Conservation (phyloP, 2,888 invertebrate genomes). For the Molanna angustata region DNA sequence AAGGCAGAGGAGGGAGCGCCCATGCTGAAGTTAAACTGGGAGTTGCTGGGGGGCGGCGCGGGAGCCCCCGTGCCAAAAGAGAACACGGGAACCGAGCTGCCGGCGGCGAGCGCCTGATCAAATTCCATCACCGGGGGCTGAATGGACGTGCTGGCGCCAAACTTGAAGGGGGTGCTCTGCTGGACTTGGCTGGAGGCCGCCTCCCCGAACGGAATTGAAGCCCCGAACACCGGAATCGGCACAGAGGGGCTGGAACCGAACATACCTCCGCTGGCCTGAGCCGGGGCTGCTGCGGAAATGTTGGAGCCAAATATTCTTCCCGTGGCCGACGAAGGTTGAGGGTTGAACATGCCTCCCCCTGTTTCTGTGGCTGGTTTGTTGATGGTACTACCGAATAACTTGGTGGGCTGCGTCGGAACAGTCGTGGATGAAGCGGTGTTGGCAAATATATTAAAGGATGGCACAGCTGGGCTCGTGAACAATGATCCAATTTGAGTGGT, state of each 20-base stretch:
- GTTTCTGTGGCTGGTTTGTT: constrained; percentile 13
- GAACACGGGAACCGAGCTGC: constrained; percentile 35
- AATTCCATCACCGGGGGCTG: constrained; percentile 10
- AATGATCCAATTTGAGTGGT: constrained; percentile 6
- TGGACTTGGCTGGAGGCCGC: constrained; percentile 13
- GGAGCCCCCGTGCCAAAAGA: constrained; percentile 39
- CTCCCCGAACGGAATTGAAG: constrained; percentile 27
- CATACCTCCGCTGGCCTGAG: constrained; percentile 11
- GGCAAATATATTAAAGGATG: constrained; percentile 24
- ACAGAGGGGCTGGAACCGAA: constrained; percentile 28
- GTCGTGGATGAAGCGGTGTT: constrained; percentile 5
- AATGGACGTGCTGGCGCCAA: constrained; percentile 16
- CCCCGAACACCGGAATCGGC: constrained; percentile 26
- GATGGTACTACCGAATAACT: constrained; percentile 11
- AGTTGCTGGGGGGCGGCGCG: constrained; percentile 18
- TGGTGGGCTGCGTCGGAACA: background rate
- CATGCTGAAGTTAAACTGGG: constrained; percentile 30
- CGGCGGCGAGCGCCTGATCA: constrained; percentile 14
- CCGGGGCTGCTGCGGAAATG: constrained; percentile 5
- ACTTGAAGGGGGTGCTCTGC: constrained; percentile 16
- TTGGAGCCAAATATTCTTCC: constrained; percentile 18
- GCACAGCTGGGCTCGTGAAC: constrained; percentile 4
- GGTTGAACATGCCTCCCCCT: constrained; percentile 15
- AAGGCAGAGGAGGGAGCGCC: constrained; percentile 24
- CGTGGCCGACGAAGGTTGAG: constrained; percentile 14